These are phyloP conservation scores for Hermetia illucens DNA, from an alignment of 1,140 invertebrate genomes.

Conservation along the genomic window DNA sequence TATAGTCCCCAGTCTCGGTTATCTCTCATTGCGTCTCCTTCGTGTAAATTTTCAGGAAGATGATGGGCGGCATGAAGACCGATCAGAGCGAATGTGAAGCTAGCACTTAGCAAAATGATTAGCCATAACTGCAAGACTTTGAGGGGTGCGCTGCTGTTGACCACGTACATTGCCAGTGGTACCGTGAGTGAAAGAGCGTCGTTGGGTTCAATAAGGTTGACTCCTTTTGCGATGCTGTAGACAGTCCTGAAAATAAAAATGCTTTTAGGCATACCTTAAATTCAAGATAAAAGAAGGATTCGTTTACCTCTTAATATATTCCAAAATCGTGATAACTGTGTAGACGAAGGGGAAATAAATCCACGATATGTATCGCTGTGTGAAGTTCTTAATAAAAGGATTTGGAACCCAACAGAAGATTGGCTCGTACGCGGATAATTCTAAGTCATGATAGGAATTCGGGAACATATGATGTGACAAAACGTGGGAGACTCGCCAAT, in stretches of 20 bases:
- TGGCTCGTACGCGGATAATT: slow-evolving; percentile 55
- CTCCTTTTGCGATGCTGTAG: too few relatives aligned
- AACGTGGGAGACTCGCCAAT: slow-evolving; percentile 63
- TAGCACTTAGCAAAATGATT: slow-evolving; percentile 38
- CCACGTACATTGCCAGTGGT: slow-evolving; percentile 35
- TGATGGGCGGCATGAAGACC: slow-evolving; percentile 69
- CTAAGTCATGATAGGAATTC: slow-evolving; percentile 63
- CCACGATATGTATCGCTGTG: slow-evolving; percentile 31
- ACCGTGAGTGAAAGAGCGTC: slow-evolving; percentile 36
- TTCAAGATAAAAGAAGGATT: too few relatives aligned
- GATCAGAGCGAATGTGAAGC: slow-evolving; percentile 47
- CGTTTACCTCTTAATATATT: too few relatives aligned
- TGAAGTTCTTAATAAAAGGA: slow-evolving; percentile 30
- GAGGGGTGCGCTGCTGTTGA: slow-evolving; percentile 14
- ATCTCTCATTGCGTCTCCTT: slow-evolving; percentile 52
- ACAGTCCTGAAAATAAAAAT: too few relatives aligned
- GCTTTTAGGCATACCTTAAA: too few relatives aligned
- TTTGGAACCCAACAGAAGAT: slow-evolving; percentile 51
- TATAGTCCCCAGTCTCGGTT: slow-evolving; percentile 63
- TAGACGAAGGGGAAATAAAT: slow-evolving; percentile 38
- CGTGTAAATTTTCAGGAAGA: slow-evolving; percentile 69
- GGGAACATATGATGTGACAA: slow-evolving; percentile 70
- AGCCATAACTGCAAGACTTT: slow-evolving; percentile 38
- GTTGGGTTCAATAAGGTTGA: slow-evolving; percentile 21
- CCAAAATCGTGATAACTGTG: too few relatives aligned